phyloP scores from a whole-genome alignment of 2,797 vertebrate species.

The Ceryle rudis region DNA sequence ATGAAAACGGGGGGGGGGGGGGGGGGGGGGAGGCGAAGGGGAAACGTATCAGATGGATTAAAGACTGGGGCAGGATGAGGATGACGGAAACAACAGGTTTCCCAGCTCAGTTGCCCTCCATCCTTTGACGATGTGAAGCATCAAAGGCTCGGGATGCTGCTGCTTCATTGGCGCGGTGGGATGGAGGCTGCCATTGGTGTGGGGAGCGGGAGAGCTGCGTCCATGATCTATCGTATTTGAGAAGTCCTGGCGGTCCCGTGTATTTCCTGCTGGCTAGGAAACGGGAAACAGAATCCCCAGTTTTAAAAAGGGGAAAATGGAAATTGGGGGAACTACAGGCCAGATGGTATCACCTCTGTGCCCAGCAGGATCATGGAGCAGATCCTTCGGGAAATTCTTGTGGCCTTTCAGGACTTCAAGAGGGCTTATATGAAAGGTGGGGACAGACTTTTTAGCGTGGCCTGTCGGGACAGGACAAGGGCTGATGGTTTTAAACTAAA shows the following conservation, averaged over 20 bases:
- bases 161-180: accelerated
- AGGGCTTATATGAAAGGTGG: background rate
- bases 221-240: background rate
- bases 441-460: background rate
- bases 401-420: background rate
- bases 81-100: background rate
- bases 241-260: background rate
- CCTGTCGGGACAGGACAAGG: background rate
- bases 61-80: background rate
- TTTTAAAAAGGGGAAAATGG: background rate
- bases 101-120: background rate
- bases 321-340: background rate
- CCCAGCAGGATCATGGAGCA: background rate
- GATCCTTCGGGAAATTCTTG: background rate
- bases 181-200: accelerated
- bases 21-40: background rate
- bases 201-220: accelerated
- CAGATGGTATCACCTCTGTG: background rate
- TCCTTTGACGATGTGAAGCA: background rate
- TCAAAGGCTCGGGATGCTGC: background rate
- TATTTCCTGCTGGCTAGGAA: no score
- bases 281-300: background rate
- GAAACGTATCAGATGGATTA: constrained; percentile 32
- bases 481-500: background rate
- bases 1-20: constrained; percentile 60